Evolutionary conservation across 2,888 invertebrate species (phyloP).

Genomic region (Sabellastarte sp.): DNA sequence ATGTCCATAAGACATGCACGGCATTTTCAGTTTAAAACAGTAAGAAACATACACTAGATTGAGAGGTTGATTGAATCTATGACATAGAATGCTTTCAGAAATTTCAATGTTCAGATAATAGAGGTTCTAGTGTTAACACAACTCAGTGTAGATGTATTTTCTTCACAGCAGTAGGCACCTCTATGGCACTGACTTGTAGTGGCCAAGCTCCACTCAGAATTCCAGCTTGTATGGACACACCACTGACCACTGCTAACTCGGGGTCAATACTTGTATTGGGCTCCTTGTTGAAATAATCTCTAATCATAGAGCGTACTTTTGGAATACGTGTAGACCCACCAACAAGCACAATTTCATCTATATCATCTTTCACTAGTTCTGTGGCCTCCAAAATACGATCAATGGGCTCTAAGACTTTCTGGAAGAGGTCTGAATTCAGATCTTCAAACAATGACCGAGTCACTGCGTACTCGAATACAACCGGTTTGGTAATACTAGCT

Average conservation of each 20-base stretch:
- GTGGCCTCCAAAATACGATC: conserved; percentile 57
- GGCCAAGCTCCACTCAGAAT: conserved; percentile 64
- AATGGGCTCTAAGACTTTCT: conserved; percentile 60
- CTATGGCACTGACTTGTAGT: conserved; percentile 60
- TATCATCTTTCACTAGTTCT: conserved; percentile 47
- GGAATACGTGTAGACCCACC: conserved; percentile 63
- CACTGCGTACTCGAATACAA: conserved; percentile 44
- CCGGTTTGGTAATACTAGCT: neutral
- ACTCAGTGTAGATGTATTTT: conserved; percentile 43
- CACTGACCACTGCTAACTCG: conserved; percentile 62
- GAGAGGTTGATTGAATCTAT: too few relatives aligned
- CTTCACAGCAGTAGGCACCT: conserved; percentile 45
- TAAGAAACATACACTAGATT: too few relatives aligned
- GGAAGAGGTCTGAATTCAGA: conserved; percentile 60
- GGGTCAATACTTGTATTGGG: conserved; percentile 59
- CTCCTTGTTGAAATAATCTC: conserved; percentile 55
- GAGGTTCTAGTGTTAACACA: too few relatives aligned
- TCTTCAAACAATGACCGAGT: conserved; percentile 59
- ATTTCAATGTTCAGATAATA: too few relatives aligned
- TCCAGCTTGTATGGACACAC: conserved; percentile 63
- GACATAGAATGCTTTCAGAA: too few relatives aligned
- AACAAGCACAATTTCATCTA: conserved; percentile 63
- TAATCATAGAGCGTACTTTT: conserved; percentile 58
- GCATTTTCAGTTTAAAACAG: too few relatives aligned
- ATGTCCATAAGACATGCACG: too few relatives aligned